Evolutionary conservation across 1,140 invertebrate species (phyloP).

Genomic region (Hesperophylax magnus): DNA sequence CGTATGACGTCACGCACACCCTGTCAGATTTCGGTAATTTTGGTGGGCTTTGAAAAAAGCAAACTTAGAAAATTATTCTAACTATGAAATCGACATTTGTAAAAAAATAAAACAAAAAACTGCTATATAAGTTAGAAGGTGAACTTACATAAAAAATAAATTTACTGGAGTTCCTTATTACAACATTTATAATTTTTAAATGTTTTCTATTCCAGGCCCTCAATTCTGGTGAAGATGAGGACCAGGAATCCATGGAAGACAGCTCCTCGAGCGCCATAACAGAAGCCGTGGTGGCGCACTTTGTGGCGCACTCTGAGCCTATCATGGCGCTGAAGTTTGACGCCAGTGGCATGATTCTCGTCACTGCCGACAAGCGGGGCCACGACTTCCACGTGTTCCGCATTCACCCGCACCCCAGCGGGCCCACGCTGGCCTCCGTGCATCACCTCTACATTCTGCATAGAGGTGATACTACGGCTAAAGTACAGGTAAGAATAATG

Average conservation of each 20-base stretch:
- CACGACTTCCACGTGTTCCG: slow-evolving; percentile 97
- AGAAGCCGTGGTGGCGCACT: slow-evolving; percentile 91
- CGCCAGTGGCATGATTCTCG: slow-evolving; percentile 89
- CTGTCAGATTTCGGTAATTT: no score
- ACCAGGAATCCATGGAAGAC: slow-evolving; percentile 68
- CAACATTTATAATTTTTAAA: no score
- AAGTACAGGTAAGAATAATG: slow-evolving; percentile 73
- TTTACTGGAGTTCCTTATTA: no score
- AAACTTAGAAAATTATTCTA: no score
- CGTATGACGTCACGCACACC: no score
- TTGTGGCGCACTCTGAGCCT: slow-evolving; percentile 93
- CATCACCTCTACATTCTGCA: slow-evolving; percentile 97
- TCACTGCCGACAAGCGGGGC: slow-evolving; percentile 94
- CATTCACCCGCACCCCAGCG: slow-evolving; percentile 92
- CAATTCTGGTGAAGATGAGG: slow-evolving; percentile 69
- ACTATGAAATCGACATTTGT: no score
- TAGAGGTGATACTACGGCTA: slow-evolving; percentile 87
- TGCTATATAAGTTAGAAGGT: no score
- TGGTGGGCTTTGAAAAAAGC: no score
- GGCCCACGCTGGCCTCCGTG: slow-evolving; percentile 89
- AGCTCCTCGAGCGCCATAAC: slow-evolving; percentile 59
- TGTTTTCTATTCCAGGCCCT: slow-evolving; percentile 40
- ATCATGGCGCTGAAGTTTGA: slow-evolving; percentile 94
- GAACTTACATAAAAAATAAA: no score
- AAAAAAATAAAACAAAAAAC: no score